Conservation (phyloP, 2,888 invertebrate genomes). For the Nephrotoma flavescens region DNA sequence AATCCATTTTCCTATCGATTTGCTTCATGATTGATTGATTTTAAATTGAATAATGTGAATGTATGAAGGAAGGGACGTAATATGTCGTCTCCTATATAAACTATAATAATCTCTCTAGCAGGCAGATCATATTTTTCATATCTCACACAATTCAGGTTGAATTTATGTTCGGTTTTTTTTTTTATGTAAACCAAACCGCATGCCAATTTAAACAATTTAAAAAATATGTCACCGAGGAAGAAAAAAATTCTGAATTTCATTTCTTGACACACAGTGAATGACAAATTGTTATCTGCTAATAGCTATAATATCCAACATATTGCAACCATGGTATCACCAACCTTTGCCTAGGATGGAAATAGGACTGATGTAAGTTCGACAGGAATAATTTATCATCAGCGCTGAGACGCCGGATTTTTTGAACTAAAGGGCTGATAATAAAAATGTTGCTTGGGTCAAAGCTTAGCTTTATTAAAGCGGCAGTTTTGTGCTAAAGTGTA, state of each 20-base stretch:
- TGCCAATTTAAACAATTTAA: background rate
- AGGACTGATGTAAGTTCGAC: no score
- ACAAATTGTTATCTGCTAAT: background rate
- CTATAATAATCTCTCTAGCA: background rate
- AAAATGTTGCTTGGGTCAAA: no score
- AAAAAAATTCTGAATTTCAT: background rate
- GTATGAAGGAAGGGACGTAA: background rate
- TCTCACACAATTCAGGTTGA: background rate
- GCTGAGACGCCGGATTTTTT: no score
- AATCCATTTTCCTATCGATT: background rate
- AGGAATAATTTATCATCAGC: no score
- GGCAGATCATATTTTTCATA: background rate
- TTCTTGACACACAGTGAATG: background rate
- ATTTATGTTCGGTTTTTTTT: background rate
- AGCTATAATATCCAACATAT: no score
- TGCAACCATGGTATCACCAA: no score
- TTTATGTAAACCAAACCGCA: background rate
- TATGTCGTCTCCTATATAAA: background rate
- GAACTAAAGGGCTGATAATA: no score
- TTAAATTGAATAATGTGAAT: background rate
- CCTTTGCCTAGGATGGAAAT: no score
- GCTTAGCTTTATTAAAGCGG: no score
- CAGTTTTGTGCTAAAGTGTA: no score
- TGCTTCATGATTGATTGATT: background rate
- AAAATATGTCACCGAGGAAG: background rate